A percentile compares a stretch with the other conserved stretches of the same genome.
These are phyloP conservation scores for Fukomys damarensis DNA, from an alignment of 2,113 vertebrate genomes.

Conservation along the genomic window DNA sequence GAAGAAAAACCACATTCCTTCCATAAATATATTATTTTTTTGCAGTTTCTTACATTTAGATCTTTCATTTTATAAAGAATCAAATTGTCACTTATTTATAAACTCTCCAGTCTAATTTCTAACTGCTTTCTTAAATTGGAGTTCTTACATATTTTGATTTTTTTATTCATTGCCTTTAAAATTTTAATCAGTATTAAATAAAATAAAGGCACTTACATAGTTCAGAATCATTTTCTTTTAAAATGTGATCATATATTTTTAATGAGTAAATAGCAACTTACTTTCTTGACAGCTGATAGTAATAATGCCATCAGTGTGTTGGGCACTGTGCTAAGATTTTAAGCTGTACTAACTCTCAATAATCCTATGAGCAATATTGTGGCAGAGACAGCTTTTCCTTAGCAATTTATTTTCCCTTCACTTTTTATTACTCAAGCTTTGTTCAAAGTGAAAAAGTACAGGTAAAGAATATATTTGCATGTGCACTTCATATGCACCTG, in stretches of 20 bases:
- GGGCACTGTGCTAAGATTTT: not conserved
- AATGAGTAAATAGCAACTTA: conserved; percentile 23
- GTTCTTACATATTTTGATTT: not conserved
- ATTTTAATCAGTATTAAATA: not conserved
- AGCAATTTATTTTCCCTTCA: not conserved
- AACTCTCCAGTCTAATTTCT: not conserved
- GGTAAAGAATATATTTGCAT: not conserved
- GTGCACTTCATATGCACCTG: not conserved
- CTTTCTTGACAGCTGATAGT: not conserved
- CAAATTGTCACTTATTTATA: not conserved
- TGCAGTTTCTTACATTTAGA: not conserved
- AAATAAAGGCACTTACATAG: not conserved
- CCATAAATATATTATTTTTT: not conserved
- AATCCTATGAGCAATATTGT: not conserved
- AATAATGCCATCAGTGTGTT: not conserved
- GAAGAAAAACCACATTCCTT: not conserved
- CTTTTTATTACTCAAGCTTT: not conserved
- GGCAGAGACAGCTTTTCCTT: not conserved
- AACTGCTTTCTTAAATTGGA: not conserved
- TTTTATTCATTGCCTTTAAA: not conserved
- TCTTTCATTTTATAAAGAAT: not conserved
- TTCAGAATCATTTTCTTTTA: conserved; percentile 12
- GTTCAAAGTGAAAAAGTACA: not conserved
- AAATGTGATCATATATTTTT: not conserved
- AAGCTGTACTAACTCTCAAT: not conserved